Base-by-base conservation (phyloP, 1,140 invertebrate species). In the Sinella curviseta region DNA sequence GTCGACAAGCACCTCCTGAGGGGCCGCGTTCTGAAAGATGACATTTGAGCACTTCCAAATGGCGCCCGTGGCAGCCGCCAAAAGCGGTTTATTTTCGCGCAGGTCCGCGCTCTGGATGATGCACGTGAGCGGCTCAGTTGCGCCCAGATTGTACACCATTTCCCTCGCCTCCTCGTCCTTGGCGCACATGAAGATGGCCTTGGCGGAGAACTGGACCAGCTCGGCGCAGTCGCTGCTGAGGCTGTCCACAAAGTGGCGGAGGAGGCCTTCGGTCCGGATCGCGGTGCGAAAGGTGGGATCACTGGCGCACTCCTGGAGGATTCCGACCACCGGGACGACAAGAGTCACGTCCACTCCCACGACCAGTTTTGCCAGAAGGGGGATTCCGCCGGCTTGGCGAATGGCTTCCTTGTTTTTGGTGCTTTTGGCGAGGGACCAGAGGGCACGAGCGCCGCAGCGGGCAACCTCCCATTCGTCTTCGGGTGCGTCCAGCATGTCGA, bases 111-210 rank as follows among this genome's bases (percentile, higher is more conserved):
- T 90, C 83, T 90, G 90, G 16, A 94, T 90, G 26, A 97, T 90
- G 34, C 89, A 89, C 8, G 96, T 93, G 0, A 97, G 86, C 0
- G 94, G 92, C 84, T 96, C 94, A 30, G 97, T 86, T 0, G 95
- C 96, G 0, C 93, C 94, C 30, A 93, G 91, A 84, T 93, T 90
- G 24, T 95, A 89, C 3, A 98, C 94, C 85, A 95, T 88, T 83
- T 95, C 92, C 81, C 95, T 87, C 0, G 94, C 95, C 26, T 91
- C 89, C 77, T 89, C 89, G 85, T 96, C 95, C 82, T 92, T 91
- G 0, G 95, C 94, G 87, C 95, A 97, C 87, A 96, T 95, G 85
- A 93, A 96, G 82, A 97, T 95, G 0, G 94, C 94, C 76, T 93
- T 90, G 48, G 95, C 95, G 86, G 94, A 95, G 86, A 96, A 94